These are phyloP conservation scores for Ornithoptera alexandrae DNA, from an alignment of 2,888 invertebrate genomes.

Conservation along the genomic window DNA sequence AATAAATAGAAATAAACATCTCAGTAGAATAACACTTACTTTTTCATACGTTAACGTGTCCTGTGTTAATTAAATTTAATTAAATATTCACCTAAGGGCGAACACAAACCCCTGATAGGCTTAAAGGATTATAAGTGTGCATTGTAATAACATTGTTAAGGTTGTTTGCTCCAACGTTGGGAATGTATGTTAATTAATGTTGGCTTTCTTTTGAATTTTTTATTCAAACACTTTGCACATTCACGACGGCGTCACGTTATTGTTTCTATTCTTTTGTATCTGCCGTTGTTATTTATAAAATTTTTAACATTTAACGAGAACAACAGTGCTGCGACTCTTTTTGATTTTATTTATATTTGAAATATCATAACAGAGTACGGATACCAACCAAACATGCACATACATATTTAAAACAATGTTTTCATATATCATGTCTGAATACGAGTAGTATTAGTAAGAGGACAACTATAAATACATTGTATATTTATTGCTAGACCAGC, in stretches of 20 bases:
- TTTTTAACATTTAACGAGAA: background rate
- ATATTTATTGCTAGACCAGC: too few species aligned
- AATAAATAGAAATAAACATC: too few species aligned
- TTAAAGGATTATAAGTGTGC: constrained; percentile 27
- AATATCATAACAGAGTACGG: background rate
- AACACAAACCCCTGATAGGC: constrained; percentile 19
- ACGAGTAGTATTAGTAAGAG: too few species aligned
- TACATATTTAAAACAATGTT: background rate
- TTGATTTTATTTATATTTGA: too few species aligned
- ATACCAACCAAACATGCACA: background rate
- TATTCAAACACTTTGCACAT: background rate
- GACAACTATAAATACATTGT: too few species aligned
- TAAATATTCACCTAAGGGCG: constrained; percentile 14
- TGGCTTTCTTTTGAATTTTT: constrained; percentile 16
- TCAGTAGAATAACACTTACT: background rate
- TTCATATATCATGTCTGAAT: background rate
- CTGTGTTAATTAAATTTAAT: constrained; percentile 24
- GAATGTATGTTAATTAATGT: constrained; percentile 24
- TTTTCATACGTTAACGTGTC: background rate
- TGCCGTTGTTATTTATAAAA: background rate
- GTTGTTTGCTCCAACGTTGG: constrained; percentile 15
- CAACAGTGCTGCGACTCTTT: background rate
- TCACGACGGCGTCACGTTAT: background rate
- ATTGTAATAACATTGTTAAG: constrained; percentile 26
- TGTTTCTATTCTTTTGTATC: background rate